These are phyloP conservation scores for Mirza zaza DNA, from an alignment of 2,113 vertebrate species.

Conservation along the genomic window DNA sequence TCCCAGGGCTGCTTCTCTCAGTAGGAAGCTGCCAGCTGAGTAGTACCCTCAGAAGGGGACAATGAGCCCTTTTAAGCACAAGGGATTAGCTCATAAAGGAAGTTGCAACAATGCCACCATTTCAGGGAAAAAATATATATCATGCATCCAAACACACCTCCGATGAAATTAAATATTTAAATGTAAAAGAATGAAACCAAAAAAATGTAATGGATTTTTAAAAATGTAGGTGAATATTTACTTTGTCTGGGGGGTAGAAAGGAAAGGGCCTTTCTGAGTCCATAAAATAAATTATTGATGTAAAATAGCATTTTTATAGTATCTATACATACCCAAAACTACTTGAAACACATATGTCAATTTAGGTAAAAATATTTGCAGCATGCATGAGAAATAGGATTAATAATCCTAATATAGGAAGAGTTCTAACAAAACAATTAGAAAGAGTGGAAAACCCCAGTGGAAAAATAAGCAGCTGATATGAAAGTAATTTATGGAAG, in stretches of 20 bases:
- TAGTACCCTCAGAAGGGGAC: not conserved
- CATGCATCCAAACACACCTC: not conserved
- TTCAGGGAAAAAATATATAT: not conserved
- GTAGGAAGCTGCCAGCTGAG: not conserved
- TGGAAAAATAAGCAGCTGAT: not conserved
- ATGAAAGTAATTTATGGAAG: not conserved
- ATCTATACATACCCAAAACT: not conserved
- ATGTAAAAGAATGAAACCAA: not conserved
- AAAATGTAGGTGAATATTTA: not conserved
- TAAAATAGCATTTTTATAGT: not conserved
- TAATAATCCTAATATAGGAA: not conserved
- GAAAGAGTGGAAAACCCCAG: not conserved
- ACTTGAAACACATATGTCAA: not conserved
- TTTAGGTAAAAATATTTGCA: slow-evolving; percentile 5
- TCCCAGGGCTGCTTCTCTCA: not conserved
- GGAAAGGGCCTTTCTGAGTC: not conserved
- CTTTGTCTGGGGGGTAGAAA: not conserved
- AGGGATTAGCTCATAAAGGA: not conserved
- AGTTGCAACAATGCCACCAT: not conserved
- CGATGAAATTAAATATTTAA: not conserved
- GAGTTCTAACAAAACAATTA: not conserved
- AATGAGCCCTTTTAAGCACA: not conserved
- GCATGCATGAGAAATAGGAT: not conserved
- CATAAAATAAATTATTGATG: not conserved
- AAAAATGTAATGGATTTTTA: not conserved